These are phyloP conservation scores for Pinna nobilis DNA, from an alignment of 1,140 invertebrate species.

Conservation along the genomic window DNA sequence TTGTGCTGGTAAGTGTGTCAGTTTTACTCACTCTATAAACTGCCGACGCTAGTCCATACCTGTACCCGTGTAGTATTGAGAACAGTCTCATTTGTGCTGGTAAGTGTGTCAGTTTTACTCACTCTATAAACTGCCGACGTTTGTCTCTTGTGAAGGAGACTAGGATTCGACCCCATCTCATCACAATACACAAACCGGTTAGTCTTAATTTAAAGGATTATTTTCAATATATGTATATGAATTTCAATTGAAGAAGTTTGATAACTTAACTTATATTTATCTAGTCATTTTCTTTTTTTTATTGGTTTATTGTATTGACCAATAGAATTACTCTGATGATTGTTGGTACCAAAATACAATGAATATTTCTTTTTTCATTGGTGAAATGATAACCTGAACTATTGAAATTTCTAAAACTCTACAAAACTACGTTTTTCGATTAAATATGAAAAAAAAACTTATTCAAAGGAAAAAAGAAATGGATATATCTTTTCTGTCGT, in stretches of 20 bases:
- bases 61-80: conserved; percentile 97
- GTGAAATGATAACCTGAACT: no score
- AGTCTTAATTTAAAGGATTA: not conserved
- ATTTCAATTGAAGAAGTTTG: not conserved
- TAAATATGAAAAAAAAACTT: not conserved
- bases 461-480: not conserved
- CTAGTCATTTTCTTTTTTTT: not conserved
- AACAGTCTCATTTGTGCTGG: conserved; percentile 93
- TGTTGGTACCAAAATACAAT: no score
- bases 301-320: no score
- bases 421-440: no score
- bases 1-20: conserved; percentile 77
- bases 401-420: no score
- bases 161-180: no score
- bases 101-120: conserved; percentile 70
- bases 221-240: not conserved
- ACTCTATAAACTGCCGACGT: conserved; percentile 17
- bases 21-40: conserved; percentile 71
- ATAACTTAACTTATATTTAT: not conserved
- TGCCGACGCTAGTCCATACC: conserved; percentile 83
- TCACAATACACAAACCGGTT: not conserved
- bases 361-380: no score
- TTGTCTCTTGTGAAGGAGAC: no score
- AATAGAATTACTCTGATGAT: no score
- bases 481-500: not conserved